Percentiles rank a stretch among this genome's conserved stretches.
Evolutionary conservation across 2,113 vertebrate species (phyloP).

Genomic region (Chaetura pelagica): DNA sequence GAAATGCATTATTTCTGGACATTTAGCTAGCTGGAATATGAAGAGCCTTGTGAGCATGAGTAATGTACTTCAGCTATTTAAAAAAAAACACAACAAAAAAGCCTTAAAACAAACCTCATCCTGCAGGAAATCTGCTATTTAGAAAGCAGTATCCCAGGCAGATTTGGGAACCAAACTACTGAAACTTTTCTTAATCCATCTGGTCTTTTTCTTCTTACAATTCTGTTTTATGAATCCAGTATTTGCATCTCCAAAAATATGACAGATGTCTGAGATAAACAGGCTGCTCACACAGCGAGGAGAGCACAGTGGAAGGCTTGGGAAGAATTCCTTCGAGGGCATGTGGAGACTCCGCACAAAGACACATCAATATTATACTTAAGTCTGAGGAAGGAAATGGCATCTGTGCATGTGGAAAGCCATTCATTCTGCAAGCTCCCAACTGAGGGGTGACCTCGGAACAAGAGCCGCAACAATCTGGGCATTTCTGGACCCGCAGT

Average conservation of each 20-base stretch:
- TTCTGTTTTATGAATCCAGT: neutral
- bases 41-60: neutral
- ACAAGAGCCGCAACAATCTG: accelerated
- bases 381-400: neutral
- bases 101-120: neutral
- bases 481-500: accelerated
- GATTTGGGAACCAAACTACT: neutral
- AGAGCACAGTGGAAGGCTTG: neutral
- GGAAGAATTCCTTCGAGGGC: neutral
- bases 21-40: neutral
- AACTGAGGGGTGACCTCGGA: neutral
- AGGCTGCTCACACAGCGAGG: neutral
- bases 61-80: neutral
- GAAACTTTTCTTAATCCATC: neutral
- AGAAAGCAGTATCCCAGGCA: neutral
- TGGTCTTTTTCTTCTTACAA: neutral
- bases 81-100: neutral
- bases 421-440: neutral
- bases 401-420: neutral
- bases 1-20: neutral
- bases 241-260: neutral
- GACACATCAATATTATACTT: neutral
- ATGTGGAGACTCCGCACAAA: neutral
- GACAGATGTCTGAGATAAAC: neutral
- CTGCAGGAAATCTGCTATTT: neutral